Evolutionary conservation across 53 echinoderm and acorn worm genomes (phyloP), one percentile per base, ranked within the genome.

Genomic region (Arbacia lixula): DNA sequence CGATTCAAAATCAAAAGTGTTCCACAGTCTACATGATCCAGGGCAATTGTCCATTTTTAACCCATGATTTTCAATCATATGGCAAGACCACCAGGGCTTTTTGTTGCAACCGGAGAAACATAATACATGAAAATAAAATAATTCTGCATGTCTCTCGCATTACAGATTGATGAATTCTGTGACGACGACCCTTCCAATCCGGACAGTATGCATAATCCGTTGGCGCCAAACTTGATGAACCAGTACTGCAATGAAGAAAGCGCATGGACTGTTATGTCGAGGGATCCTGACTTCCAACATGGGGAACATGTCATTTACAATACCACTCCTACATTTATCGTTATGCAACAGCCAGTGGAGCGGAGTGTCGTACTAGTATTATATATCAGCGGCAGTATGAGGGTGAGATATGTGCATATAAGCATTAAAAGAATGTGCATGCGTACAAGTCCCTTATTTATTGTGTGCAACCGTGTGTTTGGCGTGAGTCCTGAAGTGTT

Each of bases 281-380:
- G 6, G 20, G 34, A 50, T 31, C 5, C 12, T 11, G 74, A 74
- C 34, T 53, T 74, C 34, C 53, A 34, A 21, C 11, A 41, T 34
- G 74, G 53, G 3, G 26, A 21, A 41, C 74, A 31, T 12, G 33
- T n/a, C 1, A 32, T 32, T 12, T 19, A 41, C 30, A 4, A 74
- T 21, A 74, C 74, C 53, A 31, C 74, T 29, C 74, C 74, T 16
- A 12, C 4, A 30, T 74, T 74, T 3, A 42, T 34, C 1, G 53
- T 74, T 46, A 3, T 74, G 19, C 74, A 74, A 33, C 34, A 21
- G 8, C 46, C 74, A 14, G 33, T 46, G 20, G 53, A 42, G 27
- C 25, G 74, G 26, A 53, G 74, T 53, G 74, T 74, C 2, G 74
- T 74, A 5, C 53, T 74, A 51, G 74, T 74, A 1, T 46, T 74